Percentiles rank a stretch among this genome's conserved stretches.
Evolutionary conservation across 2,888 invertebrate genomes (phyloP).

Genomic region (Branchipolynoe longqiensis): DNA sequence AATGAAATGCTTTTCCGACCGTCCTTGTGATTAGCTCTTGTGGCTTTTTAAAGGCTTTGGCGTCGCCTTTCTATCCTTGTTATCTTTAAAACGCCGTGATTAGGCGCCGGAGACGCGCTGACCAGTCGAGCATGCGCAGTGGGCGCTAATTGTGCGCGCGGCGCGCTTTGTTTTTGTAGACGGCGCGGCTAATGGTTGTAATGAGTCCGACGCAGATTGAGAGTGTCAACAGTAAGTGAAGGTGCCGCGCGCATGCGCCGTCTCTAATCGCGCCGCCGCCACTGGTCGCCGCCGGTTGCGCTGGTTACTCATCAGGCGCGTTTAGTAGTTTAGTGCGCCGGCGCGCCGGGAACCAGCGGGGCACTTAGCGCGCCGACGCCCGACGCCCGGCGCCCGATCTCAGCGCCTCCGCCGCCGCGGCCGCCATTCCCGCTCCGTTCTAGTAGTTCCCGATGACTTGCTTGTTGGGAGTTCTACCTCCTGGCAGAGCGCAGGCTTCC

Average conservation of each 20-base stretch:
- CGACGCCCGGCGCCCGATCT: neutral
- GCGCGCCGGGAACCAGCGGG: slow-evolving; percentile 18
- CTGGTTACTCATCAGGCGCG: slow-evolving; percentile 42
- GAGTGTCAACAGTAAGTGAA: slow-evolving; percentile 30
- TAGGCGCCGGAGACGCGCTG: neutral
- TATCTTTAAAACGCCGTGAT: slow-evolving; percentile 42
- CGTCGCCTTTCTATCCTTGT: slow-evolving; percentile 36
- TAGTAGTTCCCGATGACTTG: too few species aligned
- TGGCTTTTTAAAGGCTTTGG: slow-evolving; percentile 21
- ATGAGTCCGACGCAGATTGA: slow-evolving; percentile 29
- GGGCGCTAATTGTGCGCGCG: slow-evolving; percentile 18
- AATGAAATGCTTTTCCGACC: slow-evolving; percentile 25
- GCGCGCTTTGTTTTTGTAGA: slow-evolving; percentile 47
- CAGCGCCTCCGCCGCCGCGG: too few species aligned
- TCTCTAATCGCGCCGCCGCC: slow-evolving; percentile 45
- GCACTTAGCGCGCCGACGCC: neutral
- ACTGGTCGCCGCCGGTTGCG: slow-evolving; percentile 29
- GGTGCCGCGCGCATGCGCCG: neutral
- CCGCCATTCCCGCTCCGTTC: too few species aligned
- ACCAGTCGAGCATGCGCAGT: neutral
- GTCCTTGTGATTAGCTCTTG: slow-evolving; percentile 22
- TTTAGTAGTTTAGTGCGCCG: slow-evolving; percentile 26
- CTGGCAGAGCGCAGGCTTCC: too few species aligned
- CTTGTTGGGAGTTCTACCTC: too few species aligned
- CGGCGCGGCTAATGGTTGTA: neutral